A percentile compares a stretch with the other conserved stretches of the same genome.
phyloP scores from a whole-genome alignment of 2,797 vertebrate species.

The Parambassis ranga region DNA sequence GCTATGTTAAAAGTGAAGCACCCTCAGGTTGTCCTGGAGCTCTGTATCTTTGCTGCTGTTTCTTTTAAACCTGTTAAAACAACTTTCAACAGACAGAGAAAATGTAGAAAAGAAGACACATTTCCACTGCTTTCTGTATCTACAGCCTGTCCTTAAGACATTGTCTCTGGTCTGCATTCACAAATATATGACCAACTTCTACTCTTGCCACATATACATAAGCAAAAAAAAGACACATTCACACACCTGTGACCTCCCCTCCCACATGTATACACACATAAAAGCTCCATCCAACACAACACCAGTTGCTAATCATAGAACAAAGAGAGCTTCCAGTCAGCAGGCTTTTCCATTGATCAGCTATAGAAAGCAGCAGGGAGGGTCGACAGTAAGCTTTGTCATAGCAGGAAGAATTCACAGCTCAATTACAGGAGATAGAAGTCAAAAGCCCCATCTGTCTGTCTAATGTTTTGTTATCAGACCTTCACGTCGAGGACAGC shows the following conservation, averaged over 20 bases:
- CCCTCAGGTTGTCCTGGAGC: background rate
- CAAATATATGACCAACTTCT: background rate
- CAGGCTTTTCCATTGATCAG: slow-evolving; percentile 64
- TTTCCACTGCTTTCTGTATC: background rate
- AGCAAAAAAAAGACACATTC: slow-evolving; percentile 11
- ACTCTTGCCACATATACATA: slow-evolving; percentile 4
- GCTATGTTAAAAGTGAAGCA: background rate
- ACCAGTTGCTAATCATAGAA: slow-evolving; percentile 72
- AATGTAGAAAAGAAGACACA: slow-evolving; percentile 1
- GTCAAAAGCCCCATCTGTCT: slow-evolving; percentile 52
- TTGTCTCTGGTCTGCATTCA: background rate
- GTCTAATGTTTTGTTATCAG: slow-evolving; percentile 12
- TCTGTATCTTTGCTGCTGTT: background rate
- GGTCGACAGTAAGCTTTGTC: slow-evolving; percentile 61
- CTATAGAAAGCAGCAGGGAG: slow-evolving; percentile 48
- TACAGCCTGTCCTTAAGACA: background rate
- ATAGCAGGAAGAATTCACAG: slow-evolving; percentile 54
- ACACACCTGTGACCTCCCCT: slow-evolving; percentile 40
- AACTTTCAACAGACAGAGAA: background rate
- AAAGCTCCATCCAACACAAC: slow-evolving; percentile 47
- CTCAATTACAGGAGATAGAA: slow-evolving; percentile 53
- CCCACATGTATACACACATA: slow-evolving; percentile 52
- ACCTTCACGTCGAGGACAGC: slow-evolving; percentile 19
- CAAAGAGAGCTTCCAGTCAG: slow-evolving; percentile 68
- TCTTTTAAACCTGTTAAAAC: slow-evolving; percentile 29